Evolutionary conservation across 2,797 vertebrate species (phyloP).

Genomic region (Sitta carolinensis): DNA sequence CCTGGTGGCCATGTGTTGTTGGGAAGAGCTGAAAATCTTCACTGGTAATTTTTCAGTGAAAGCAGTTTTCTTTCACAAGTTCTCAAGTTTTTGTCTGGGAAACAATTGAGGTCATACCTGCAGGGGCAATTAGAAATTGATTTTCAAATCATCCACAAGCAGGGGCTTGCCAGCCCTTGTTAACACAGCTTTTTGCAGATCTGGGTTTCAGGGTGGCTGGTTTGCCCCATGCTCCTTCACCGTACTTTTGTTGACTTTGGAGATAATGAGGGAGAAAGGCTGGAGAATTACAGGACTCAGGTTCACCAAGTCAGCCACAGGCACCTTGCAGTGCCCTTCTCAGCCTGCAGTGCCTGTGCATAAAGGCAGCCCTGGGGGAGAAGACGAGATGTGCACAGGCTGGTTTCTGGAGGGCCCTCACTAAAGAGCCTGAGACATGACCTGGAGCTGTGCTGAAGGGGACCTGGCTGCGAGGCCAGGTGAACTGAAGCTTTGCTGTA

Average conservation of each 20-base stretch:
- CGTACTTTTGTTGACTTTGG: neutral
- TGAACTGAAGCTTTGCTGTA: neutral
- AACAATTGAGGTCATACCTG: neutral
- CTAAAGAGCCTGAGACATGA: neutral
- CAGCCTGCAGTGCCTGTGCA: neutral
- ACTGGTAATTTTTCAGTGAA: neutral
- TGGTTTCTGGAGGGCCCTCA: neutral
- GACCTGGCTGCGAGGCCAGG: neutral
- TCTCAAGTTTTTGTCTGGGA: neutral
- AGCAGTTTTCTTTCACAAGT: neutral
- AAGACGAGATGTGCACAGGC: neutral
- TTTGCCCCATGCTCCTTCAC: rapidly evolving
- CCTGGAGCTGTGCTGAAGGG: neutral
- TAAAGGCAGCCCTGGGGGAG: neutral
- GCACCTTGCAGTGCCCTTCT: neutral
- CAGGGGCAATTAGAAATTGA: neutral
- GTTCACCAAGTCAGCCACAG: neutral
- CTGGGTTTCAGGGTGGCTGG: neutral
- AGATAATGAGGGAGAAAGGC: neutral
- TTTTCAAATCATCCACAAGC: neutral
- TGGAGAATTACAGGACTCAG: neutral
- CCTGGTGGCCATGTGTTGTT: neutral
- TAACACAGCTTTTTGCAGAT: rapidly evolving
- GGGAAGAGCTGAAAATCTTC: neutral
- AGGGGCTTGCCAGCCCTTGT: neutral